Evolutionary conservation across 1,140 invertebrate genomes (phyloP), one percentile per base, ranked within the genome.

Genomic region (Cyrtorhinus lividipennis): DNA sequence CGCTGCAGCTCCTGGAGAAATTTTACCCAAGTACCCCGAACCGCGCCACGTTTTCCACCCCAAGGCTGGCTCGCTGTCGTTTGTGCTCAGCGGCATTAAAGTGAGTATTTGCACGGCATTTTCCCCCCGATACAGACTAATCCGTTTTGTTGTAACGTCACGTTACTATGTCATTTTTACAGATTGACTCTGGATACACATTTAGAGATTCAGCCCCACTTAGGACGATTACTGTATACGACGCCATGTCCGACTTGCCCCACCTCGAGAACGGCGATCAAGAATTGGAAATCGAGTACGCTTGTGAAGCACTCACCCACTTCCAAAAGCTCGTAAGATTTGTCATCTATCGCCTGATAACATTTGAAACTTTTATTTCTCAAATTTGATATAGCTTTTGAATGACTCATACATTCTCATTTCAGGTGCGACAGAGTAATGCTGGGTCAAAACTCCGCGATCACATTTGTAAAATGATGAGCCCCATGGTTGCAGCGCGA

Each of bases 381-480:
- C n/a, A n/a, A n/a, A n/a, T n/a, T n/a, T n/a, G n/a, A n/a, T n/a
- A n/a, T n/a, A n/a, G n/a, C n/a, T n/a, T n/a, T n/a, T n/a, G n/a
- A n/a, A n/a, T n/a, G n/a, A n/a, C n/a, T n/a, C n/a, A n/a, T n/a
- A n/a, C n/a, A n/a, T 38, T 38, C 5, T 38, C 15, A 38, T 38
- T 15, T 38, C n/a, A n/a, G n/a, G 78, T 89, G 24, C 75, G 88
- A 68, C 79, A 80, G 12, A 79, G 78, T 44, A 77, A 82, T 62
- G 75, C 78, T 67, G 75, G 77, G 53, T 73, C 76, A 0, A 73
- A 81, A 45, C 69, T 90, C 12, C 73, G 78, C 5, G 89, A 92
- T 73, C 90, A 94, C 67, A 83, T 91, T 65, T 92, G 88, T 69
- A 92, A 92, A 72, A 85, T 90, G 65, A 89, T 92, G 86, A 82